These are phyloP conservation scores for Tetheella fluctuosa DNA, from an alignment of 2,888 invertebrate genomes.

Conservation along the genomic window DNA sequence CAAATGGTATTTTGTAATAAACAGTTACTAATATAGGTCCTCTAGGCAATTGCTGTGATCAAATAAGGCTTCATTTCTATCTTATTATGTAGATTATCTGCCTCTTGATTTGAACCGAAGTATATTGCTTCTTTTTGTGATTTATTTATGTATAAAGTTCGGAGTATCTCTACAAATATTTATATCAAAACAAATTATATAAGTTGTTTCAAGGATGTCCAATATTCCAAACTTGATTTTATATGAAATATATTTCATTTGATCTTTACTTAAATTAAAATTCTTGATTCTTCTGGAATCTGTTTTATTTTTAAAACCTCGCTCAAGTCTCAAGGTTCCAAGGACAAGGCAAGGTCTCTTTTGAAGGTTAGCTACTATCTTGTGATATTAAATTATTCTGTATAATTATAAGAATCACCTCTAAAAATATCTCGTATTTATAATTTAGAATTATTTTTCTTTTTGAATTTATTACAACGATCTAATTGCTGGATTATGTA, in stretches of 20 bases:
- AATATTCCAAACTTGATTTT: neutral
- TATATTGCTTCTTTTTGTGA: neutral
- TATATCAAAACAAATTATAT: neutral
- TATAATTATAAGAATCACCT: conserved; percentile 40
- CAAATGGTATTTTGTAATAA: conserved; percentile 4
- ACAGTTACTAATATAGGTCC: conserved; percentile 15
- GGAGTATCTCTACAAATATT: no score
- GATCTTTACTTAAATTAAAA: neutral
- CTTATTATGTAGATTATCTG: neutral
- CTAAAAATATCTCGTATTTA: conserved; percentile 17
- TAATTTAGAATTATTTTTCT: neutral
- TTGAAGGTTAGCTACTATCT: conserved; percentile 46
- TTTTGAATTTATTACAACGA: neutral
- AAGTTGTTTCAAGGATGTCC: neutral
- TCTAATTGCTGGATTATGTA: no score
- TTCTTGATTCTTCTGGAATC: conserved; percentile 19
- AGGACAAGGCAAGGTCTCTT: conserved; percentile 51
- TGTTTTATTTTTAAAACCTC: conserved; percentile 32
- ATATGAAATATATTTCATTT: neutral
- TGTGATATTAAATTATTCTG: conserved; percentile 38
- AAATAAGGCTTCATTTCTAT: neutral
- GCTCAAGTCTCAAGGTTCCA: conserved; percentile 39
- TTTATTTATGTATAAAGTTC: neutral
- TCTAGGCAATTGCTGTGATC: neutral
- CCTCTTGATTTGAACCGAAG: neutral